A percentile compares a stretch with the other conserved stretches of the same genome.
phyloP scores from a whole-genome alignment of 2,888 invertebrate species.

The Drosophila mimetica region DNA sequence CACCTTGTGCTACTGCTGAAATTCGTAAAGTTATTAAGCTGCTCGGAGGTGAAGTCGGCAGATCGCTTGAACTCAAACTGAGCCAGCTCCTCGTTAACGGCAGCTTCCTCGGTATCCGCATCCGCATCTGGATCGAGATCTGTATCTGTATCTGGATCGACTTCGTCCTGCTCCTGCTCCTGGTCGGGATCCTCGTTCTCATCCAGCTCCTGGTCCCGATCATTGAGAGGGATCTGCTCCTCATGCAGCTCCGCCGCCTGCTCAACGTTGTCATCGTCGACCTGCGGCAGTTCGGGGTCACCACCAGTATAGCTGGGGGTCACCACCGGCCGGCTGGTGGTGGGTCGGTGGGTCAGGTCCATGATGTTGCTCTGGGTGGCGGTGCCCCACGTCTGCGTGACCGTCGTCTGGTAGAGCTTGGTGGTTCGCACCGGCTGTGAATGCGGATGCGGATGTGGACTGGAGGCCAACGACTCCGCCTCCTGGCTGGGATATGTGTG shows the following conservation, averaged over 20 bases:
- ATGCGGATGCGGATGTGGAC: slow-evolving; percentile 5
- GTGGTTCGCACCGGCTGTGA: slow-evolving; percentile 51
- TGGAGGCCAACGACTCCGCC: slow-evolving; percentile 7
- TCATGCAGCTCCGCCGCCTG: slow-evolving; percentile 8
- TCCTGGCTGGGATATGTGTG: slow-evolving; percentile 75
- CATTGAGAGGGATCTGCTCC: slow-evolving; percentile 9
- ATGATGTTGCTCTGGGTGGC: slow-evolving; percentile 59
- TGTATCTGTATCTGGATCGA: neutral
- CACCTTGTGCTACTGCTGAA: slow-evolving; percentile 66
- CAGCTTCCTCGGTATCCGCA: slow-evolving; percentile 28
- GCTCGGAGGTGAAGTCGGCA: slow-evolving; percentile 54
- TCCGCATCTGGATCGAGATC: slow-evolving; percentile 8
- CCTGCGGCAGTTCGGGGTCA: neutral
- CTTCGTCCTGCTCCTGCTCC: neutral
- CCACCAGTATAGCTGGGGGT: slow-evolving; percentile 20
- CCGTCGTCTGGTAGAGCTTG: slow-evolving; percentile 73
- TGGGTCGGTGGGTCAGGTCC: slow-evolving; percentile 58
- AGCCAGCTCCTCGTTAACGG: slow-evolving; percentile 34
- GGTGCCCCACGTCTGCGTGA: slow-evolving; percentile 70
- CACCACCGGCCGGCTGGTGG: slow-evolving; percentile 14
- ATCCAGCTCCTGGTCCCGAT: slow-evolving; percentile 2
- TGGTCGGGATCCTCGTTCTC: neutral
- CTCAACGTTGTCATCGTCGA: slow-evolving; percentile 13
- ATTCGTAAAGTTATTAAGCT: slow-evolving; percentile 74
- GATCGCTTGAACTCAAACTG: slow-evolving; percentile 66